phyloP scores from a whole-genome alignment of 2,113 vertebrate species.

The Nyctereutes procyonoides region DNA sequence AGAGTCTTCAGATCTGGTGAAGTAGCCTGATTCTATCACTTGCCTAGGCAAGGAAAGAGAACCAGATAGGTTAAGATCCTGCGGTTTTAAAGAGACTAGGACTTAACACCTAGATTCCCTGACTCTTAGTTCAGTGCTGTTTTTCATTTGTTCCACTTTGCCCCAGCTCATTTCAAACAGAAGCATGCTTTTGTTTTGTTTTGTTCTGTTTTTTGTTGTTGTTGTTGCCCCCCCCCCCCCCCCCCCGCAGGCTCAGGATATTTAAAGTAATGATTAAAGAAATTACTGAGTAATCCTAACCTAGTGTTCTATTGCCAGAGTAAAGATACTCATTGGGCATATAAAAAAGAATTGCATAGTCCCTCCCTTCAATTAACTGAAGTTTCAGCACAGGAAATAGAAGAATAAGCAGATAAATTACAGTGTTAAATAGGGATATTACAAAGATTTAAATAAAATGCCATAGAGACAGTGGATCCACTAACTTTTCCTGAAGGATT shows the following conservation, averaged over 20 bases:
- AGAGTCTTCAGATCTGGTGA: background rate
- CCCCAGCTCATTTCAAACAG: background rate
- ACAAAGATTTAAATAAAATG: slow-evolving; percentile 10
- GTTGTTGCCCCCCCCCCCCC: background rate
- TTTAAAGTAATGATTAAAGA: background rate
- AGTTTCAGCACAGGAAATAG: background rate
- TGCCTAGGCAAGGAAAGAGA: background rate
- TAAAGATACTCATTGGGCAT: background rate
- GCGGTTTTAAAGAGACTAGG: background rate
- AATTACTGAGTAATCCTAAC: slow-evolving; percentile 17
- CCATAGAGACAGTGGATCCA: background rate
- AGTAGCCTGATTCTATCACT: background rate
- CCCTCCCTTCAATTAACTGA: background rate
- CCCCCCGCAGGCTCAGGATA: background rate
- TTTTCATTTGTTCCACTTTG: background rate
- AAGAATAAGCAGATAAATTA: slow-evolving; percentile 1
- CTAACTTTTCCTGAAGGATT: background rate
- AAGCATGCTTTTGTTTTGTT: background rate
- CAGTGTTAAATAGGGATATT: background rate
- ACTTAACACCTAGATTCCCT: background rate
- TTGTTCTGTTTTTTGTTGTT: too few species aligned
- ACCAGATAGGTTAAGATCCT: background rate
- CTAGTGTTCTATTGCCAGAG: background rate
- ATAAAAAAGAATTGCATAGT: background rate
- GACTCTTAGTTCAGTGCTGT: background rate